phyloP scores from a whole-genome alignment of 64 coral and sea anemone genomes.

The Actinia tenebrosa region DNA sequence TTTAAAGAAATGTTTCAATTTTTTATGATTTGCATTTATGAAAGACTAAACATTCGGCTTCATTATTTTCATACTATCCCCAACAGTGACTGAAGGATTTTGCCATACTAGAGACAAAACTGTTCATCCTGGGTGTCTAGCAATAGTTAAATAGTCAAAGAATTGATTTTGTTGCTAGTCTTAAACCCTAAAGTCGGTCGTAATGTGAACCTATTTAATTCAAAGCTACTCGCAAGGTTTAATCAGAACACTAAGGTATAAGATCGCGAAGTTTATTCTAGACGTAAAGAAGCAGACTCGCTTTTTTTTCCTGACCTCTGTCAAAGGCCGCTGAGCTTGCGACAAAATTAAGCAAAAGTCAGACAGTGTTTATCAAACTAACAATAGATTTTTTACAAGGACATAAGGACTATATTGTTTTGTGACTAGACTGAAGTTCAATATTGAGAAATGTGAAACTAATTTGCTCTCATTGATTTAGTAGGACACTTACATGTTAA shows the following conservation, averaged over 20 bases:
- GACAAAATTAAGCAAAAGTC: slow-evolving; percentile 24
- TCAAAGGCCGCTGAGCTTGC: slow-evolving; percentile 15
- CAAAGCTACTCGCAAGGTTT: neutral
- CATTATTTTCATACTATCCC: neutral
- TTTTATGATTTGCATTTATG: slow-evolving; percentile 37
- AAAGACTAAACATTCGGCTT: slow-evolving; percentile 54
- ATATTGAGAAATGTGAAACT: slow-evolving; percentile 7
- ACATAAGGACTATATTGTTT: slow-evolving; percentile 20
- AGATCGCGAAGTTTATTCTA: neutral
- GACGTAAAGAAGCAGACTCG: neutral
- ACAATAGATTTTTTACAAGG: slow-evolving; percentile 2
- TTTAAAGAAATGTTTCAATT: neutral
- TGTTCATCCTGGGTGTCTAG: neutral
- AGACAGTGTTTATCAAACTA: slow-evolving; percentile 20
- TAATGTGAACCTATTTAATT: neutral
- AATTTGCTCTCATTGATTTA: neutral
- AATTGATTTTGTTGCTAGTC: neutral
- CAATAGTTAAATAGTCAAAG: neutral
- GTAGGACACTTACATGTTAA: neutral
- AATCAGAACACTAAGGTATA: neutral
- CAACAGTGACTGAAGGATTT: neutral
- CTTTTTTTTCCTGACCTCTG: slow-evolving; percentile 20
- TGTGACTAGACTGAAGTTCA: slow-evolving; percentile 29
- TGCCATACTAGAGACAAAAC: neutral
- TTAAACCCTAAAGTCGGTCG: neutral